Conservation (phyloP, 2,888 invertebrate genomes). For the Saturnia pavonia region DNA sequence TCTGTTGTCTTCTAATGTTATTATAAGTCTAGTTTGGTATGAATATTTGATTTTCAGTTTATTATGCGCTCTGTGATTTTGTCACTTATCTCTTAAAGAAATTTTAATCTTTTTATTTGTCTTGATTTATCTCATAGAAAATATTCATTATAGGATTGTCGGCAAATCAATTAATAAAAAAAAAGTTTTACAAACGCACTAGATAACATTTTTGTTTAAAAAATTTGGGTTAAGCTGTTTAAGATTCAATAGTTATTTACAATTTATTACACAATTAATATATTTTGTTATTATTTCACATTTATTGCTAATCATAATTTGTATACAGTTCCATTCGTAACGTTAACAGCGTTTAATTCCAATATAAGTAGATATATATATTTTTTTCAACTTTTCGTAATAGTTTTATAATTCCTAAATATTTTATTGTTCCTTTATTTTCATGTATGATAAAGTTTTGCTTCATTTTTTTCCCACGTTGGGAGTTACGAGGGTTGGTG, state of each 20-base stretch:
- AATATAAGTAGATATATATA: neutral
- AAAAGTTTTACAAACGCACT: neutral
- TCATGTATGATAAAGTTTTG: neutral
- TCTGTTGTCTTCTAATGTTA: neutral
- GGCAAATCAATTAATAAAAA: neutral
- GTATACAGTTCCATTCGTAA: neutral
- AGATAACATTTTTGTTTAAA: neutral
- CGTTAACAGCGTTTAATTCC: neutral
- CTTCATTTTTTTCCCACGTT: neutral
- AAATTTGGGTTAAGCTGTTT: neutral
- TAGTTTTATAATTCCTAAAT: neutral
- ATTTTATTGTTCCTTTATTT: neutral
- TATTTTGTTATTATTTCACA: neutral
- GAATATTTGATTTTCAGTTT: neutral
- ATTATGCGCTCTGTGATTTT: neutral
- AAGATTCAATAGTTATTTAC: neutral
- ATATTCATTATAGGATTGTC: neutral
- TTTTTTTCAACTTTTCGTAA: neutral
- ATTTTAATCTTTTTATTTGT: neutral
- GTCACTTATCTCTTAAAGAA: neutral
- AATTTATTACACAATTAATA: neutral
- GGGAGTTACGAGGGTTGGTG: neutral
- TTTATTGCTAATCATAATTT: neutral
- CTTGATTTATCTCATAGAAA: neutral
- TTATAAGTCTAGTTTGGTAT: neutral